Evolutionary conservation across 2,113 vertebrate species (phyloP).

Genomic region (Barbus barbus): DNA sequence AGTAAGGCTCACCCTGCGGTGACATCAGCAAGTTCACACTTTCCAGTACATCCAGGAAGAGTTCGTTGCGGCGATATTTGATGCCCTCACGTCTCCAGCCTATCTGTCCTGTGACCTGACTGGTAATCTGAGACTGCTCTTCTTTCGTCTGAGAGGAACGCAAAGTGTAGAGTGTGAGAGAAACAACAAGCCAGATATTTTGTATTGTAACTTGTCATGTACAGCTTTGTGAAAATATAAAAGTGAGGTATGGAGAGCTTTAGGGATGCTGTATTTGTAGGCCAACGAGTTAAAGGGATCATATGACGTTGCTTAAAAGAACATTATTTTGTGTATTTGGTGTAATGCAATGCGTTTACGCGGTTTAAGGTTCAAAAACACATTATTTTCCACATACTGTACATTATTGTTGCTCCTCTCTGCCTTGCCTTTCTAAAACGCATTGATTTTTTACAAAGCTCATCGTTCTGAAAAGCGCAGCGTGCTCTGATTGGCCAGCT

Average conservation of each 20-base stretch:
- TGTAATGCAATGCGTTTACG: too few relatives aligned
- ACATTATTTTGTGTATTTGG: too few relatives aligned
- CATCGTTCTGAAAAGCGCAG: too few relatives aligned
- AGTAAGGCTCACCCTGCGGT: slow-evolving; percentile 82
- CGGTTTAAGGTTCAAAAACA: too few relatives aligned
- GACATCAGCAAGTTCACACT: slow-evolving; percentile 99
- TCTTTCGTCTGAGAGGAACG: slow-evolving; percentile 88
- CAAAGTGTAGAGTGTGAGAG: slow-evolving; percentile 54
- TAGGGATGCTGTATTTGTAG: neutral
- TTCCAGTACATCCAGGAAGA: slow-evolving; percentile 97
- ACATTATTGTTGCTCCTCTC: too few relatives aligned
- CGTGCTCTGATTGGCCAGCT: too few relatives aligned
- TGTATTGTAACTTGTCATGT: neutral
- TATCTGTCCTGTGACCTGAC: slow-evolving; percentile 99
- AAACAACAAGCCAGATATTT: slow-evolving; percentile 55
- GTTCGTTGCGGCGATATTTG: slow-evolving; percentile 98
- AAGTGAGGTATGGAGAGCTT: slow-evolving; percentile 22
- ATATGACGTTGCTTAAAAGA: too few relatives aligned
- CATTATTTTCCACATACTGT: too few relatives aligned
- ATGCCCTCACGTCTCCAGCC: slow-evolving; percentile 98
- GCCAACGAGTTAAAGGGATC: neutral
- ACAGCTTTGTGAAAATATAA: neutral
- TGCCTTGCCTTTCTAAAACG: too few relatives aligned
- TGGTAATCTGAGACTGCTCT: slow-evolving; percentile 99
- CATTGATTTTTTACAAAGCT: too few relatives aligned